Evolutionary conservation across 1,140 invertebrate species (phyloP).

Genomic region (Drosophila fuyamai): DNA sequence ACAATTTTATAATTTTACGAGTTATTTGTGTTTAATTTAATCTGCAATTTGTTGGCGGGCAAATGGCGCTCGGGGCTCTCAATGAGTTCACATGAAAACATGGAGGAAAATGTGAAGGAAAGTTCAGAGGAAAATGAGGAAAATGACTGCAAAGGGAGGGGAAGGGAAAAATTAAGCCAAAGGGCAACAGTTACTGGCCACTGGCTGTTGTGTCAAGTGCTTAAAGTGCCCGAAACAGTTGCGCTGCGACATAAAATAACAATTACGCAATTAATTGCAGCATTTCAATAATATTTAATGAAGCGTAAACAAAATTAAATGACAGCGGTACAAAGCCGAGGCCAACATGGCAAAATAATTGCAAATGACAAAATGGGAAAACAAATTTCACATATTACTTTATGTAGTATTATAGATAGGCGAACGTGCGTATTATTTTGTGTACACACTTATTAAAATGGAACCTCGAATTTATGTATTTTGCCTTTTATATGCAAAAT

Average conservation of each 20-base stretch:
- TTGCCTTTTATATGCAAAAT: conserved; percentile 16
- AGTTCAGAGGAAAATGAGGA: conserved; percentile 17
- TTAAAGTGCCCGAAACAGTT: conserved; percentile 59
- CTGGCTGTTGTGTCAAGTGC: conserved; percentile 67
- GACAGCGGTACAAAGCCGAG: conserved; percentile 51
- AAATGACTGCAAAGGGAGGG: conserved; percentile 1
- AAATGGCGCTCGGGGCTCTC: conserved; percentile 41
- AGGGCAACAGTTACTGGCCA: conserved; percentile 44
- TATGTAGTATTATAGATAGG: conserved; percentile 26
- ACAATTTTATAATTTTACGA: conserved; percentile 63
- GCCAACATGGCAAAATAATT: conserved; percentile 72
- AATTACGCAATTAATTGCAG: conserved; percentile 82
- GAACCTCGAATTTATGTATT: conserved; percentile 33
- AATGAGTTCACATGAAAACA: conserved; percentile 14
- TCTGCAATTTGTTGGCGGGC: conserved; percentile 72
- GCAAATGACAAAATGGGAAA: conserved; percentile 63
- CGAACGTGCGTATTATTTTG: conserved; percentile 23
- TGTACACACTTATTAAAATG: conserved; percentile 22
- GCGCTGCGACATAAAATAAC: conserved; percentile 75
- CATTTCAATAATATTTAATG: conserved; percentile 83
- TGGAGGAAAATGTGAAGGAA: conserved; percentile 6
- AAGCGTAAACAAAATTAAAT: conserved; percentile 80
- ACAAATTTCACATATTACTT: conserved; percentile 43
- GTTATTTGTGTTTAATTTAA: conserved; percentile 81
- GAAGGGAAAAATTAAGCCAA: conserved; percentile 25